Evolutionary conservation across 2,888 invertebrate species (phyloP).

Genomic region (Subacronicta megacephala): DNA sequence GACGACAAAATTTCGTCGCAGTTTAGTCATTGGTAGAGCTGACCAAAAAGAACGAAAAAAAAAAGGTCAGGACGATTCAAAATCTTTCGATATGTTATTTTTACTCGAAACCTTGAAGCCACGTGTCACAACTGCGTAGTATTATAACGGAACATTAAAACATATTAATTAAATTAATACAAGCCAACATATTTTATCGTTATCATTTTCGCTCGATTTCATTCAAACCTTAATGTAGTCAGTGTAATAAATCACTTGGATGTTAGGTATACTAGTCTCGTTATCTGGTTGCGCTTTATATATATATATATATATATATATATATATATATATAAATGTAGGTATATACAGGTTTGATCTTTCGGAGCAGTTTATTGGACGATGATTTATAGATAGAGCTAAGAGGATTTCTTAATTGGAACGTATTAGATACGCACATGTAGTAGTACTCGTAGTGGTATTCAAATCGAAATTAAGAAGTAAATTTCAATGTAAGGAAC

Average conservation of each 20-base stretch:
- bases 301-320: no score
- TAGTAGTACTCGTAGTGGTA: no score
- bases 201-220: constrained; percentile 36
- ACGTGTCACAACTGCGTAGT: constrained; percentile 28
- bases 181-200: constrained; percentile 34
- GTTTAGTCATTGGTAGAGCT: no score
- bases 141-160: constrained; percentile 24
- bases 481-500: no score
- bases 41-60: no score
- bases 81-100: neutral
- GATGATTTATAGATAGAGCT: constrained; percentile 29
- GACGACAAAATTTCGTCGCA: no score
- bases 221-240: constrained; percentile 33
- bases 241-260: constrained; percentile 38
- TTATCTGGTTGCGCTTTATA: constrained; percentile 25
- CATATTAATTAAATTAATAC: constrained; percentile 26
- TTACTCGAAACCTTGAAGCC: constrained; percentile 11
- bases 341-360: constrained; percentile 22
- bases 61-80: neutral
- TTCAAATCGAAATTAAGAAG: no score
- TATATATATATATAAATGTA: no score
- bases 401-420: constrained; percentile 15
- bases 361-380: constrained; percentile 21
- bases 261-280: constrained; percentile 24
- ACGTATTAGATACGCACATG: no score